These are phyloP conservation scores for Ardeotis arabs DNA, from an alignment of 2,113 vertebrate genomes.

Conservation along the genomic window DNA sequence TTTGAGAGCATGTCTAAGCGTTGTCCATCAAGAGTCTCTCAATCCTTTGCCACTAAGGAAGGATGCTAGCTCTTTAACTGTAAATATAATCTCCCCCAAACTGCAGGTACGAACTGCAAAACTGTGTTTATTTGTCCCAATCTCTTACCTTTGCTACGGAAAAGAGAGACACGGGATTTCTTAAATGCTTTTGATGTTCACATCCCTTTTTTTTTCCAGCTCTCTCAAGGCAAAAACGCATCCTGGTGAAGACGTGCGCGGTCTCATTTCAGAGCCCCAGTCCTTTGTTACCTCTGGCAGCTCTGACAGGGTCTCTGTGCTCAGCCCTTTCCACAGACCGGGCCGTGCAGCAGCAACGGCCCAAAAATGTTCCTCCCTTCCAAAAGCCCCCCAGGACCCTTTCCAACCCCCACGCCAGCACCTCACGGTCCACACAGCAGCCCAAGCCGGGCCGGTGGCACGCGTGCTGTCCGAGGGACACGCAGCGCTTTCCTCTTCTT, in stretches of 20 bases:
- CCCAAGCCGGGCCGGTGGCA: not conserved
- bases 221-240: not conserved
- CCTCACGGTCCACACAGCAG: not conserved
- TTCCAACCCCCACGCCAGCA: not conserved
- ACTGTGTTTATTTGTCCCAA: not conserved
- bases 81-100: not conserved
- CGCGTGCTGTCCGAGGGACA: not conserved
- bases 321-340: not conserved
- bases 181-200: slow-evolving; percentile 37
- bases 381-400: not conserved
- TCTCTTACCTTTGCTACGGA: not conserved
- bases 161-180: not conserved
- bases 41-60: not conserved
- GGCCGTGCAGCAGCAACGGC: not conserved
- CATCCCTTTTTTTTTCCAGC: slow-evolving; percentile 4
- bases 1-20: not conserved
- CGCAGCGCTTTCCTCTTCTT: accelerated
- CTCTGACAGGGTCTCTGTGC: not conserved
- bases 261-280: not conserved
- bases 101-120: not conserved
- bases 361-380: not conserved
- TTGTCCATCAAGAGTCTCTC: not conserved
- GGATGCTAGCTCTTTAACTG: not conserved
- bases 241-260: not conserved
- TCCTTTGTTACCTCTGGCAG: not conserved